Evolutionary conservation across 1,140 invertebrate genomes (phyloP), one percentile per base, ranked within the genome.

Genomic region (Drosophila orosa): DNA sequence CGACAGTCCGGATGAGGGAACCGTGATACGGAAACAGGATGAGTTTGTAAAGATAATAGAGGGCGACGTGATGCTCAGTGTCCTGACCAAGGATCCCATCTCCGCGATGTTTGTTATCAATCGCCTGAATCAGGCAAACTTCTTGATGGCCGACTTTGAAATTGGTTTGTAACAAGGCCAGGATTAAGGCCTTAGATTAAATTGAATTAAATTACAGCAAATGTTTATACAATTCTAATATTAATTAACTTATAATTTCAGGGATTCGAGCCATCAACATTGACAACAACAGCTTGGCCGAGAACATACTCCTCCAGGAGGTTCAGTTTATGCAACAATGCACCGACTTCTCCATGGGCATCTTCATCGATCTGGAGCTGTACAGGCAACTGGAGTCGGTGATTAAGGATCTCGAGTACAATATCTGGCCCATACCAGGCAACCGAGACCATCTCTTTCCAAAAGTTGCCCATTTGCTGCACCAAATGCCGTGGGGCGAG

Each of bases 401-500:
- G 9, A 90, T 92, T 13, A 77, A 75, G 15, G 85, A 91, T 3
- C 42, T 92, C 4, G 91, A 91, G 31, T 92, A 92, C 52, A 91
- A 91, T 71, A 92, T 92, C 3, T 92, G 91, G 91, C 81, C 91
- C n/a, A 90, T 92, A 57, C 76, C 89, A 2, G 62, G 79, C n/a
- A 74, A 76, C 0, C 75, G 79, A 1, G 47, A 33, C 0, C 68
- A 82, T 25, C 33, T 92, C 0, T 92, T 92, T 35, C 90, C 91
- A 5, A 92, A 90, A 37, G 91, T 91, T 10, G 91, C 91, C 0
- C 91, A 91, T 27, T 52, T 92, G 39, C 55, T 92, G 35, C 83
- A 92, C 27, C 90, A 92, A 65, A 91, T 92, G 90, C 91, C 91
- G 0, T 92, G 91, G 91, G 87, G 83, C 8, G 89, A 92, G 48